These are phyloP conservation scores for human (Homo sapiens) DNA, from an alignment of 2,113 vertebrate genomes.

Conservation along the genomic window DNA sequence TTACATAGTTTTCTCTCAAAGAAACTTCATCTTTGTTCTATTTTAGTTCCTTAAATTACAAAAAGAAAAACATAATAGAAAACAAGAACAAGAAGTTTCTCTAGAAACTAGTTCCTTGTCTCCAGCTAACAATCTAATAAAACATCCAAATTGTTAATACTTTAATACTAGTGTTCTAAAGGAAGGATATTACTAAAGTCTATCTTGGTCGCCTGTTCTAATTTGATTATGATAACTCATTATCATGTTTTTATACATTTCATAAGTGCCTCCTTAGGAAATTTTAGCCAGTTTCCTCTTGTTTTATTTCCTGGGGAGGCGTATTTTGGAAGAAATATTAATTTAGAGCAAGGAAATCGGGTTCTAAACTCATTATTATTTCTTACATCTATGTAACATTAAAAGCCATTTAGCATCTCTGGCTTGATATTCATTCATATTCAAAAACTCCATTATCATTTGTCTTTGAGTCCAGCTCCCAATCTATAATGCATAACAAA, in stretches of 20 bases:
- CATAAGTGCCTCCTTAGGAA: slow-evolving; percentile 23
- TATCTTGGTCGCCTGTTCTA: neutral
- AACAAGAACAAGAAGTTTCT: neutral
- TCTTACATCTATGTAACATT: neutral
- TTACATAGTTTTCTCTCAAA: neutral
- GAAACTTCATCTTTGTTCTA: neutral
- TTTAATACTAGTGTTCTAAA: slow-evolving; percentile 34
- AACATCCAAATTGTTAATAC: neutral
- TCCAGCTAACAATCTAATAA: neutral
- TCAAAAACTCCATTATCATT: neutral
- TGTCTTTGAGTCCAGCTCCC: neutral
- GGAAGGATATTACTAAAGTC: neutral
- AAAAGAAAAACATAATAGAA: neutral
- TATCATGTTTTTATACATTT: neutral
- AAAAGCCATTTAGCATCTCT: neutral
- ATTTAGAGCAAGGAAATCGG: neutral
- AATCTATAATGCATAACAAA: neutral
- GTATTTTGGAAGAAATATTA: slow-evolving; percentile 23
- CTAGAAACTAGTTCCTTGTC: neutral
- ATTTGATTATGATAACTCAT: neutral
- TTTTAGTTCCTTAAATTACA: neutral
- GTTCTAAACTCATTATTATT: neutral
- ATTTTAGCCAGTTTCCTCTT: slow-evolving; percentile 45
- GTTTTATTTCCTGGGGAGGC: neutral
- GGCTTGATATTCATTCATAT: neutral